These are phyloP conservation scores for Drosophila melanosoma DNA, from an alignment of 2,888 invertebrate genomes.

Conservation along the genomic window DNA sequence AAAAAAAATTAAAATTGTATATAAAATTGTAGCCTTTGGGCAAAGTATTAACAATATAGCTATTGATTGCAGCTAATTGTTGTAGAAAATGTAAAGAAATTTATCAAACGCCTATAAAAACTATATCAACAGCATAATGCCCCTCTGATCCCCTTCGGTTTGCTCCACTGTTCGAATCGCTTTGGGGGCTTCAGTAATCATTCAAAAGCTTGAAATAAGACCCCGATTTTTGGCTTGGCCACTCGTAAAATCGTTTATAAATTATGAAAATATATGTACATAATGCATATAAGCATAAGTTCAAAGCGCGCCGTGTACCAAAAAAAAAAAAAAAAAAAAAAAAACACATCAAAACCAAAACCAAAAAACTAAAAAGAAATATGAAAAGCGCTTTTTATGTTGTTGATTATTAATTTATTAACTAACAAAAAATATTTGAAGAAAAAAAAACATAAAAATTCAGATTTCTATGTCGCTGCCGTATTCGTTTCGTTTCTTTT, in stretches of 20 bases:
- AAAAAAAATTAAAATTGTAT: slow-evolving; percentile 10
- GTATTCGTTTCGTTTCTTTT: slow-evolving; percentile 41
- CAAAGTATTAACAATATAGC: slow-evolving; percentile 67
- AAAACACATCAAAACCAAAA: background rate
- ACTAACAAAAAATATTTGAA: slow-evolving; percentile 44
- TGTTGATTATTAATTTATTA: slow-evolving; percentile 80
- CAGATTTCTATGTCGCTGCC: slow-evolving; percentile 60
- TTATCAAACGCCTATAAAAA: slow-evolving; percentile 80
- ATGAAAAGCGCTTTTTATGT: slow-evolving; percentile 76
- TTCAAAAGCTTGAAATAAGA: slow-evolving; percentile 65
- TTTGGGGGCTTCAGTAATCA: slow-evolving; percentile 69
- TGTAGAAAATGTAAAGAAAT: slow-evolving; percentile 72
- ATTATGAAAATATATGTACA: slow-evolving; percentile 81
- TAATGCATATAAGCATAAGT: slow-evolving; percentile 71
- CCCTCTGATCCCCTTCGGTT: background rate
- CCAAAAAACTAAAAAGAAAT: slow-evolving; percentile 47
- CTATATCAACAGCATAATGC: slow-evolving; percentile 66
- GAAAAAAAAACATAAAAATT: slow-evolving; percentile 54
- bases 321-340: slow-evolving; percentile 20
- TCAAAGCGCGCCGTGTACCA: slow-evolving; percentile 72
- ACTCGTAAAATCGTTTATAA: slow-evolving; percentile 74
- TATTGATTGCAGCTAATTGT: slow-evolving; percentile 78
- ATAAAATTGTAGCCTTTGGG: slow-evolving; percentile 35
- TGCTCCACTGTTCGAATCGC: slow-evolving; percentile 29
- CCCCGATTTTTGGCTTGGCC: slow-evolving; percentile 55